These are phyloP conservation scores for Phoxinus dragarum DNA, from an alignment of 2,797 vertebrate species.

Conservation along the genomic window DNA sequence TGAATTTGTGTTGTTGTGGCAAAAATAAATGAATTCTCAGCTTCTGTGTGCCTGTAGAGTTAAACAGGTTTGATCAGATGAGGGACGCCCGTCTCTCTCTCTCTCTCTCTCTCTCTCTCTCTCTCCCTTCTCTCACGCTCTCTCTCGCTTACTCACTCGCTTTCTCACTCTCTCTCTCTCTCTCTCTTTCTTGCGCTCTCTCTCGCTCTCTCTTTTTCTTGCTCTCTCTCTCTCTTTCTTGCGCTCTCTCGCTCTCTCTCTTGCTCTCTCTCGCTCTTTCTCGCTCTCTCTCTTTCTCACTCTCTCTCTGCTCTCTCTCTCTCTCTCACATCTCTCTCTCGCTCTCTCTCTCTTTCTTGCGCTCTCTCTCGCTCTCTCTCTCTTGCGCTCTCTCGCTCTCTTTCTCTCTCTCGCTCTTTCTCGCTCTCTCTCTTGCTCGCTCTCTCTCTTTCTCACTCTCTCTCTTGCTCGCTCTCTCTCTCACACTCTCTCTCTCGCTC, in stretches of 20 bases:
- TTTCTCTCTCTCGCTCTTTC: neutral
- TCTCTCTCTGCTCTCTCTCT: neutral
- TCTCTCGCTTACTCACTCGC: neutral
- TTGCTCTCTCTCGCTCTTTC: neutral
- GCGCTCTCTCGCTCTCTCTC: neutral
- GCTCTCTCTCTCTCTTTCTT: neutral
- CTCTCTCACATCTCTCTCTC: neutral
- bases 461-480: neutral
- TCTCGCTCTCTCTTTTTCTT: too few species aligned
- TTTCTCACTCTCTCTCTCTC: neutral
- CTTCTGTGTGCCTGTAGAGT: slow-evolving; percentile 20
- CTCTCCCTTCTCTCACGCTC: too few species aligned
- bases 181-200: neutral
- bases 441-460: neutral
- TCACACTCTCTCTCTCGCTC: neutral
- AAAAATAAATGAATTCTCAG: slow-evolving; percentile 46
- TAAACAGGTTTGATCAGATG: slow-evolving; percentile 2
- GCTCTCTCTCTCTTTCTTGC: neutral
- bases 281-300: neutral
- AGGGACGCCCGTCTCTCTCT: neutral
- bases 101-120: neutral
- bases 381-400: too few species aligned
- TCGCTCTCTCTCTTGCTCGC: neutral
- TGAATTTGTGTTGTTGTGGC: slow-evolving; percentile 40
- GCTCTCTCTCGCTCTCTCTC: neutral